These are phyloP conservation scores for Epinephelus lanceolatus DNA, from an alignment of 2,113 vertebrate species.

Conservation along the genomic window DNA sequence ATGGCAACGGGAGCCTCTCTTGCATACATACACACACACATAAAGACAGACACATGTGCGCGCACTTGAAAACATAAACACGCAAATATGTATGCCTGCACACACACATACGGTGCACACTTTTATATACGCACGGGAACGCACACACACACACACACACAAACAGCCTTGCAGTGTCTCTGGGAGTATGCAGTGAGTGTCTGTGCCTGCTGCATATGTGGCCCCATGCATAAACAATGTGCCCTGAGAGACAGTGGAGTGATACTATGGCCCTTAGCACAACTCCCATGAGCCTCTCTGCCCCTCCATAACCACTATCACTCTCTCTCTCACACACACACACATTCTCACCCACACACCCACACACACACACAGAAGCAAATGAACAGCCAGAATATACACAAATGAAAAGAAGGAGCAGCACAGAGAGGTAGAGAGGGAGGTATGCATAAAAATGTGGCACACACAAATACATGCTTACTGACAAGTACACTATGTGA, in stretches of 20 bases:
- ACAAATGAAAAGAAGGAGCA: slow-evolving; percentile 51
- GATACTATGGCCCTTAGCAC: slow-evolving; percentile 82
- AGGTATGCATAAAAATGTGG: slow-evolving; percentile 54
- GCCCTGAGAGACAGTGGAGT: slow-evolving; percentile 80
- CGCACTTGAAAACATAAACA: slow-evolving; percentile 48
- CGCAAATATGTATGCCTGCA: background rate
- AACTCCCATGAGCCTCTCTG: slow-evolving; percentile 81
- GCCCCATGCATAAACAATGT: slow-evolving; percentile 84
- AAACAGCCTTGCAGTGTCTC: slow-evolving; percentile 60
- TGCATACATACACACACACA: slow-evolving; percentile 16
- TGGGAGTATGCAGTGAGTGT: slow-evolving; percentile 69
- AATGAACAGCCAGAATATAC: slow-evolving; percentile 51
- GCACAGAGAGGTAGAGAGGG: slow-evolving; percentile 30
- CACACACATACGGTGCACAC: slow-evolving; percentile 28
- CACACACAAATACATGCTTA: slow-evolving; percentile 13
- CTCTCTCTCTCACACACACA: slow-evolving; percentile 14
- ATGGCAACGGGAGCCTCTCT: slow-evolving; percentile 29
- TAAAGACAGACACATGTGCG: slow-evolving; percentile 15
- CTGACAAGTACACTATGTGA: slow-evolving; percentile 3
- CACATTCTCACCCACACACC: slow-evolving; percentile 5
- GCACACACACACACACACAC: slow-evolving; percentile 25
- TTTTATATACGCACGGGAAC: slow-evolving; percentile 32
- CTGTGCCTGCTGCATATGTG: slow-evolving; percentile 77
- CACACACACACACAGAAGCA: slow-evolving; percentile 22
- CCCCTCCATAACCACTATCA: slow-evolving; percentile 66